Percentiles rank a stretch among this genome's conserved stretches.
Conservation (phyloP, 2,113 vertebrate species). For the Zingel zingel region DNA sequence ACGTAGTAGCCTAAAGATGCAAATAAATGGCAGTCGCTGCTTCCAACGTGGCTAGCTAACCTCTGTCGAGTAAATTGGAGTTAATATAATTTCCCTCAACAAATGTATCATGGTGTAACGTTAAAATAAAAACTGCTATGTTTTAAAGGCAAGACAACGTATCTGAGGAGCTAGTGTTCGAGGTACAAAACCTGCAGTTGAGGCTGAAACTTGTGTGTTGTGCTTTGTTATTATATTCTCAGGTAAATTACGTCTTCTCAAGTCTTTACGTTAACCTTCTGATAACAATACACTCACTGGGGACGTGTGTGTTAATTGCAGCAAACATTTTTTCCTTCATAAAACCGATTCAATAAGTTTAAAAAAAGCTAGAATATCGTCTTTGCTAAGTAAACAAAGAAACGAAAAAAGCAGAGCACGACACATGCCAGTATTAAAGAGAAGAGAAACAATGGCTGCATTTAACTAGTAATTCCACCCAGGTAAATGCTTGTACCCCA, state of each 20-base stretch:
- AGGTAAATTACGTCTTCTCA: not conserved
- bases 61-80: not conserved
- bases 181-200: not conserved
- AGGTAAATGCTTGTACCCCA: not conserved
- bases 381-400: too few relatives aligned
- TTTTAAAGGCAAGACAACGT: not conserved
- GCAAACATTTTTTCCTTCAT: too few relatives aligned
- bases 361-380: too few relatives aligned
- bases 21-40: not conserved
- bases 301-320: too few relatives aligned
- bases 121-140: not conserved
- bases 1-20: not conserved
- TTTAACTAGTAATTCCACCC: not conserved
- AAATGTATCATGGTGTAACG: not conserved
- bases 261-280: too few relatives aligned
- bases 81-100: not conserved
- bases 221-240: not conserved
- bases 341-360: too few relatives aligned
- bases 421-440: too few relatives aligned
- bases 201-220: not conserved
- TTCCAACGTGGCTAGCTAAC: constrained; percentile 1
- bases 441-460: not conserved
- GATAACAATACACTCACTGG: too few relatives aligned
- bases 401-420: too few relatives aligned
- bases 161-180: not conserved